These are phyloP conservation scores for Drosophila borealis DNA, from an alignment of 2,888 invertebrate genomes.

Conservation along the genomic window DNA sequence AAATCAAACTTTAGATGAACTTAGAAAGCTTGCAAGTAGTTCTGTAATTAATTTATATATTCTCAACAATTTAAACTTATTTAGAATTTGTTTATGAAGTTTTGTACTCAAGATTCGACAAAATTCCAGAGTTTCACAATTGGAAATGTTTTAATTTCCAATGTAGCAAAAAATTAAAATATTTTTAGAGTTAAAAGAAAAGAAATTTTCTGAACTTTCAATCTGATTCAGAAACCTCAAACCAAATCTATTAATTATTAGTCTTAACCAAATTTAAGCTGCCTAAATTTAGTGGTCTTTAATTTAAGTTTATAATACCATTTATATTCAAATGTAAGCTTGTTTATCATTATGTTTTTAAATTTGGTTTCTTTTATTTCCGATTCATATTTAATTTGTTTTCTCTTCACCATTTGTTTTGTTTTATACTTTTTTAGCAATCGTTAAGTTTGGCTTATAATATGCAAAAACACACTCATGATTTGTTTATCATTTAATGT, in stretches of 20 bases:
- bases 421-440: slow-evolving; percentile 5
- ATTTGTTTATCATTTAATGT: slow-evolving; percentile 9
- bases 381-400: slow-evolving; percentile 9
- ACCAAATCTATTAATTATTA: too few relatives aligned
- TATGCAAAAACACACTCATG: slow-evolving; percentile 28
- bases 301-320: slow-evolving; percentile 6
- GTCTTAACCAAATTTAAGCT: neutral
- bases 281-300: neutral
- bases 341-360: slow-evolving; percentile 19
- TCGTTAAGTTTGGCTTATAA: slow-evolving; percentile 9
- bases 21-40: too few relatives aligned
- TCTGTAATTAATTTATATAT: too few relatives aligned
- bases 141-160: too few relatives aligned
- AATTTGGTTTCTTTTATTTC: slow-evolving; percentile 4
- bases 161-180: too few relatives aligned
- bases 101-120: too few relatives aligned
- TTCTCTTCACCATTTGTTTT: slow-evolving; percentile 9
- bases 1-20: neutral
- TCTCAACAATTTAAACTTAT: too few relatives aligned
- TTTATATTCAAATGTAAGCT: slow-evolving; percentile 14
- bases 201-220: too few relatives aligned
- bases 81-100: too few relatives aligned
- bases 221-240: too few relatives aligned
- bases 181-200: too few relatives aligned
- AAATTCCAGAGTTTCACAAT: too few relatives aligned